Base-by-base conservation (phyloP, 1,140 invertebrate genomes). In the Drosophila subobscura region DNA sequence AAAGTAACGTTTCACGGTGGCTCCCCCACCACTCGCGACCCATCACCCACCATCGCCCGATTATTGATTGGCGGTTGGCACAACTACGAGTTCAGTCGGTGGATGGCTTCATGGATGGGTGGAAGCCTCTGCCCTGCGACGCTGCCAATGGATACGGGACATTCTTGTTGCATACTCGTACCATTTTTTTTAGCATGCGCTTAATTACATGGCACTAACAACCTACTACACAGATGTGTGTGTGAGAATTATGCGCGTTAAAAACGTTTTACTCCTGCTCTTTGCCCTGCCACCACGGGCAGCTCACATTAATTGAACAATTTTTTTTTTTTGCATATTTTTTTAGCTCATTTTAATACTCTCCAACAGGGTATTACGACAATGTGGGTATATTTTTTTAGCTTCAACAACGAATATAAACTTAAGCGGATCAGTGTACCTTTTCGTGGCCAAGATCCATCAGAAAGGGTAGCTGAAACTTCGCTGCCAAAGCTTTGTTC, bases 231-330 rank as follows among this genome's bases (percentile, higher is more conserved):
- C 16, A 20, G 0, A 20, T 20, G 0, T 20, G 16, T 20, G 16
- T 20, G 70, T 71, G 55, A 49, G 61, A 79, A 79, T 85, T 77
- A 86, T 85, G 81, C 77, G 74, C 73, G 67, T 84, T 75, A 83
- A 58, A 65, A 77, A 55, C 63, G 63, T 72, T 79, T 66, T 56
- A 75, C 75, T 22, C 6, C 41, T 14, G 23, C 51, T 14, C 16
- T 37, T 27, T 23, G 8, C n/a, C 10, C 16, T 27, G 16, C 14
- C 40, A 14, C 1, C 25, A 25, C 77, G 73, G 68, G 53, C 47
- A 63, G 81, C 77, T 81, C 77, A 56, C 75, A 86, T 77, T 85
- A 85, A 85, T 85, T 85, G 81, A 85, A 85, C 81, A 74, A 81
- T 20, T 20, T 20, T n/a, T n/a, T 85, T 85, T 86, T 85, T 85